Conservation (phyloP, 2,888 invertebrate species). For the Tetranychus truncatus region DNA sequence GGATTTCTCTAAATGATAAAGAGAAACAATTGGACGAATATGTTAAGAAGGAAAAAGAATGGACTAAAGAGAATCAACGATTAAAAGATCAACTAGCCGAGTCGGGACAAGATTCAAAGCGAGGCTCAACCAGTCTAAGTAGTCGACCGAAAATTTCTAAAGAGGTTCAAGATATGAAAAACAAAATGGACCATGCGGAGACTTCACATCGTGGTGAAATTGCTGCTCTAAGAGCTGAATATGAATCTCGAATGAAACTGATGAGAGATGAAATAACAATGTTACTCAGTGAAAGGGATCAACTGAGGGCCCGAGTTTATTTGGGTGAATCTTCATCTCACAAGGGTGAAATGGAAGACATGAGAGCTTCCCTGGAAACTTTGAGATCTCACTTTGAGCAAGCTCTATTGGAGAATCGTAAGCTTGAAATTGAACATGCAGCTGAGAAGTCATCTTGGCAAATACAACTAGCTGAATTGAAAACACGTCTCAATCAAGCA, state of each 20-base stretch:
- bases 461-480: constrained; percentile 67
- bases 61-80: constrained; percentile 48
- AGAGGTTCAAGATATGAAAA: constrained; percentile 40
- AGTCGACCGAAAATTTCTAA: constrained; percentile 58
- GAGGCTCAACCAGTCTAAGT: constrained; percentile 67
- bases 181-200: constrained; percentile 35
- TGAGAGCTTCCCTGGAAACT: constrained; percentile 15
- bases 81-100: constrained; percentile 48
- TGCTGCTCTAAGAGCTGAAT: constrained; percentile 58
- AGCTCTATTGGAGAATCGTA: constrained; percentile 56
- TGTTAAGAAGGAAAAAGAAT: constrained; percentile 47
- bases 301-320: constrained; percentile 65
- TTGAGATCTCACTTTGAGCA: constrained; percentile 49
- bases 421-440: constrained; percentile 68
- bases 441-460: constrained; percentile 70
- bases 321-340: constrained; percentile 21
- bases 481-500: constrained; percentile 66
- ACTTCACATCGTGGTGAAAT: constrained; percentile 56
- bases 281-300: constrained; percentile 69
- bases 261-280: constrained; percentile 59
- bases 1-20: constrained; percentile 51
- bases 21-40: constrained; percentile 51
- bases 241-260: constrained; percentile 61
- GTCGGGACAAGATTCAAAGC: constrained; percentile 40
- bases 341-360: constrained; percentile 24